These are phyloP conservation scores for Fopius arisanus DNA, from an alignment of 1,140 invertebrate species.

Conservation along the genomic window DNA sequence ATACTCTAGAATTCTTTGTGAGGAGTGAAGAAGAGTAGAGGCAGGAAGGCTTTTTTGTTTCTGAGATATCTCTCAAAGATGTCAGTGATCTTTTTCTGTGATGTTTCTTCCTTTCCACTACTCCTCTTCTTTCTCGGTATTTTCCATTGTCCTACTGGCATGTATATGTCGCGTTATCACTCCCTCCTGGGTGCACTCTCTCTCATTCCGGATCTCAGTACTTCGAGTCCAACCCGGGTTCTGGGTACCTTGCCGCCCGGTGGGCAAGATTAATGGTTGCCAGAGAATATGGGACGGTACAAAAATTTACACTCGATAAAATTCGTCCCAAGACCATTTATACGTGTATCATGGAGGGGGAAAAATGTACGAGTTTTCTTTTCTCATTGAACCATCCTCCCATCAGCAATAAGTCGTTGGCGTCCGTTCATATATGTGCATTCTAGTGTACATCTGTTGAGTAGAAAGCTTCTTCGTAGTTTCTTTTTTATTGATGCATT, in stretches of 20 bases:
- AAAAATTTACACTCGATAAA: constrained; percentile 34
- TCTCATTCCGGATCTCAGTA: background rate
- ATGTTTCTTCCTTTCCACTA: background rate
- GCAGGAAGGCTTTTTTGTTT: too few species aligned
- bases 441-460: background rate
- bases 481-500: constrained; percentile 5
- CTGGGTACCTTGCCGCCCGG: background rate
- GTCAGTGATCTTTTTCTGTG: background rate
- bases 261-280: constrained; percentile 29
- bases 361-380: background rate
- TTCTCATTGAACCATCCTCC: background rate
- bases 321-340: constrained; percentile 29
- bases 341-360: constrained; percentile 20
- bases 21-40: background rate
- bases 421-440: background rate
- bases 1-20: background rate
- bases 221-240: background rate
- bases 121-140: background rate
- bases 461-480: background rate
- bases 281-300: constrained; percentile 28
- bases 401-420: constrained; percentile 5
- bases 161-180: background rate
- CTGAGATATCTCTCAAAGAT: background rate
- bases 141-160: background rate
- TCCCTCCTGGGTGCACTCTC: background rate